Percentiles rank a stretch among this genome's conserved stretches.
Conservation (phyloP, 2,888 invertebrate species). For the Ophion costatus region DNA sequence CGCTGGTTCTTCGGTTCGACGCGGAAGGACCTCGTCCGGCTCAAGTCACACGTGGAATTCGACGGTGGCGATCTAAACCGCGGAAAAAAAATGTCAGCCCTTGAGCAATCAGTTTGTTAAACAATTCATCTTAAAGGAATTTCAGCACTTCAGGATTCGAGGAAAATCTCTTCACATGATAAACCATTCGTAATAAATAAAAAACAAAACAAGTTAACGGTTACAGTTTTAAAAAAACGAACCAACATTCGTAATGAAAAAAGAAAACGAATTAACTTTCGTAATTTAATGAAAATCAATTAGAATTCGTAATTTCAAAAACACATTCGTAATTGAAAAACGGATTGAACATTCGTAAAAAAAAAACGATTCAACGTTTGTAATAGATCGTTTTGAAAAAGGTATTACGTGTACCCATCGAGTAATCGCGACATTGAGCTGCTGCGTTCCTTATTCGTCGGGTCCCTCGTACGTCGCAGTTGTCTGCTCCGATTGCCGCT, state of each 20-base stretch:
- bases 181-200: too few relatives aligned
- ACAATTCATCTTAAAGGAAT: neutral
- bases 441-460: conserved; percentile 91
- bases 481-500: conserved; percentile 87
- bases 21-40: conserved; percentile 94
- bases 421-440: conserved; percentile 93
- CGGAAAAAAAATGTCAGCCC: neutral
- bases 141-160: neutral
- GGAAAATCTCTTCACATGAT: too few relatives aligned
- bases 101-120: neutral
- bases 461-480: conserved; percentile 85
- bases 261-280: too few relatives aligned
- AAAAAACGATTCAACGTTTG: neutral
- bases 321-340: neutral
- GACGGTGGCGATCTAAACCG: conserved; percentile 80
- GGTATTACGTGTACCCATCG: conserved; percentile 87
- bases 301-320: too few relatives aligned
- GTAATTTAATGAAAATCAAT: too few relatives aligned
- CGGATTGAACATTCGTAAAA: neutral
- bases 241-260: too few relatives aligned
- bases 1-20: conserved; percentile 89
- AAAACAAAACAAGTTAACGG: too few relatives aligned
- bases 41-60: conserved; percentile 88
- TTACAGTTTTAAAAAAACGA: too few relatives aligned
- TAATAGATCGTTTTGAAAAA: neutral